These are phyloP conservation scores for Stomatorhinus ivindoensis DNA, from an alignment of 2,113 vertebrate genomes.

Conservation along the genomic window DNA sequence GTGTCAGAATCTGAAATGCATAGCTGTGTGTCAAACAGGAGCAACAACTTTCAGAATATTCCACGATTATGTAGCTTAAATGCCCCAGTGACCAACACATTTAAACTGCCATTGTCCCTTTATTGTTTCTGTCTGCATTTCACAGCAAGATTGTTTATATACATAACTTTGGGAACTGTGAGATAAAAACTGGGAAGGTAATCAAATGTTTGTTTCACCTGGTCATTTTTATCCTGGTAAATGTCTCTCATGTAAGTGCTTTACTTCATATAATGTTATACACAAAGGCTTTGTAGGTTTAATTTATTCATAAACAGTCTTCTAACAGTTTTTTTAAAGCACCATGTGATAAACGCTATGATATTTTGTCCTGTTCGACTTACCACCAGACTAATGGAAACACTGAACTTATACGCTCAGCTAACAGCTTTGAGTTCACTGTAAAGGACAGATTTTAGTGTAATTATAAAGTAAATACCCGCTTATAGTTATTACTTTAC, in stretches of 20 bases:
- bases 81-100: neutral
- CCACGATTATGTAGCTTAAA: neutral
- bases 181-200: neutral
- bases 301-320: neutral
- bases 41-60: neutral
- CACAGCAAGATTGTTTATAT: neutral
- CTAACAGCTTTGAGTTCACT: neutral
- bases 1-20: neutral
- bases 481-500: neutral
- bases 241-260: neutral
- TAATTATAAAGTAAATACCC: neutral
- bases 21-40: neutral
- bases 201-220: neutral
- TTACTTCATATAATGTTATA: constrained; percentile 6
- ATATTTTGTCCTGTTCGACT: neutral
- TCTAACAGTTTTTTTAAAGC: neutral
- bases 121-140: neutral
- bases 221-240: neutral
- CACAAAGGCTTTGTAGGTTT: neutral
- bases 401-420: neutral
- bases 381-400: neutral
- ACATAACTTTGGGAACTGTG: neutral
- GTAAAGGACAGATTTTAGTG: neutral
- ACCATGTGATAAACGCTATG: neutral
- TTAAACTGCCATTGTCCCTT: neutral